phyloP scores from a whole-genome alignment of 2,888 invertebrate genomes.

The Dexiosoma caninum region DNA sequence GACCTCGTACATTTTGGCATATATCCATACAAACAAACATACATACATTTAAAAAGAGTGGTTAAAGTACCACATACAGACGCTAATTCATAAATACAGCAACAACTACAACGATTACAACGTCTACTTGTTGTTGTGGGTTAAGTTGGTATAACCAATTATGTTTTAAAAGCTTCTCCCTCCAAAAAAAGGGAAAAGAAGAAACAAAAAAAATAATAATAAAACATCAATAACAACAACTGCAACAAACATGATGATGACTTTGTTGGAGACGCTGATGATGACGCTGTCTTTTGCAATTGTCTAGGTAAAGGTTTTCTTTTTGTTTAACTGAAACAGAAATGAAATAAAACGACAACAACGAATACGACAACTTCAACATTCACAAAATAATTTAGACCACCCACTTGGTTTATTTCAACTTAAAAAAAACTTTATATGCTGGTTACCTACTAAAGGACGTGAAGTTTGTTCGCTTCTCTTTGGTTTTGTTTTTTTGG shows the following conservation, averaged over 20 bases:
- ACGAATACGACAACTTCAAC: slow-evolving; percentile 18
- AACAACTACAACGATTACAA: slow-evolving; percentile 1
- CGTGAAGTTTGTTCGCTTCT: slow-evolving; percentile 4
- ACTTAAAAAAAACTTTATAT: slow-evolving; percentile 17
- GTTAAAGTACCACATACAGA: slow-evolving; percentile 42
- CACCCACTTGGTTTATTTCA: slow-evolving; percentile 58
- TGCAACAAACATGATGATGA: slow-evolving; percentile 9
- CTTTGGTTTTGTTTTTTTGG: background rate
- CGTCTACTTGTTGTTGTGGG: slow-evolving; percentile 26
- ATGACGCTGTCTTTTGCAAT: slow-evolving; percentile 48
- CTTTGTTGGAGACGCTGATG: slow-evolving; percentile 35
- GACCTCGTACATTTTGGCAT: slow-evolving; percentile 8
- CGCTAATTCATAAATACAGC: slow-evolving; percentile 50
- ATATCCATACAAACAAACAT: no score
- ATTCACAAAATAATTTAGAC: slow-evolving; percentile 51
- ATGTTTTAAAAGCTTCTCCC: slow-evolving; percentile 61
- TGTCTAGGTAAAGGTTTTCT: slow-evolving; percentile 47
- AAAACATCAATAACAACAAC: slow-evolving; percentile 57
- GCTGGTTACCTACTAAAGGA: slow-evolving; percentile 36
- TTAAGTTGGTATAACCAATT: slow-evolving; percentile 61
- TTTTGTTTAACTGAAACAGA: slow-evolving; percentile 25
- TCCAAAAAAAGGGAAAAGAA: slow-evolving; percentile 28
- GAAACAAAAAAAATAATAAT: slow-evolving; percentile 47
- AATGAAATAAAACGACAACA: slow-evolving; percentile 32
- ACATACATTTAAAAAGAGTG: no score